Percentiles rank a stretch among this genome's conserved stretches.
Evolutionary conservation across 2,113 vertebrate genomes (phyloP).

Genomic region (Sorex araneus): DNA sequence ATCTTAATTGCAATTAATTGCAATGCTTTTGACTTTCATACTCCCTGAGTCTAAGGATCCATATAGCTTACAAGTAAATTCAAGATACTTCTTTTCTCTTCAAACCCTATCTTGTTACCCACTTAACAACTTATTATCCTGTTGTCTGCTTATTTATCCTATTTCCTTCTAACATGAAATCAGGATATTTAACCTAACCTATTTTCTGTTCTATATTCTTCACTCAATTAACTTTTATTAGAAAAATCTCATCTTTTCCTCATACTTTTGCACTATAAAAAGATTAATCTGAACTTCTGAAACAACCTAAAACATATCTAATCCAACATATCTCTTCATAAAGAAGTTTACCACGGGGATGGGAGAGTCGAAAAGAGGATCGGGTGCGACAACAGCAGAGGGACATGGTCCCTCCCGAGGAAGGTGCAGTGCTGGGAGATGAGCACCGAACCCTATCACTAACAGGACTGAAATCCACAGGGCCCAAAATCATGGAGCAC

Average conservation of each 20-base stretch:
- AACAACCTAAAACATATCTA: neutral
- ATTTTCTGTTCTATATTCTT: neutral
- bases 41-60: neutral
- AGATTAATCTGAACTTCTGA: neutral
- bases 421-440: too few species aligned
- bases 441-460: too few species aligned
- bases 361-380: too few species aligned
- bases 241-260: neutral
- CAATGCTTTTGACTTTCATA: neutral
- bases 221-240: neutral
- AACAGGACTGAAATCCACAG: too few species aligned
- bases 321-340: neutral
- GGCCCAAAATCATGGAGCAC: too few species aligned
- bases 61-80: neutral
- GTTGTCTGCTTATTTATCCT: neutral
- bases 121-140: neutral
- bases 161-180: slow-evolving; percentile 36
- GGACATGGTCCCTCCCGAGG: too few species aligned
- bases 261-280: neutral
- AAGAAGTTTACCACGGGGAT: neutral
- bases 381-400: too few species aligned
- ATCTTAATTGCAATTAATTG: neutral
- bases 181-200: neutral
- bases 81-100: neutral
- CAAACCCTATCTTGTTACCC: neutral